These are phyloP conservation scores for Pantherophis alleghaniensis DNA, from an alignment of 2,797 vertebrate genomes.

Conservation along the genomic window DNA sequence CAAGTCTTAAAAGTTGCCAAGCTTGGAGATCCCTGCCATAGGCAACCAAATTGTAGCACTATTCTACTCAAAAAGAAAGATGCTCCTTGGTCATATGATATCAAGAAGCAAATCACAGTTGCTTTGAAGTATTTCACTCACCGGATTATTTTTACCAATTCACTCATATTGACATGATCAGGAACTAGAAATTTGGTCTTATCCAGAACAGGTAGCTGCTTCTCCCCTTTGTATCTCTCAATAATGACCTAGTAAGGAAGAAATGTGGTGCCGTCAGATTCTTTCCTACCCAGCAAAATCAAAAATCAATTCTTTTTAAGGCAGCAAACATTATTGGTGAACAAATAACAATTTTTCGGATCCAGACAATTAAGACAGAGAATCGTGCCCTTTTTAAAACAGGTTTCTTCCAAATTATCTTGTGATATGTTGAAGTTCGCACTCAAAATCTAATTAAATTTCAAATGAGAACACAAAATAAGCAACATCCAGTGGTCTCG, in stretches of 20 bases:
- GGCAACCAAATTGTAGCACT: not conserved
- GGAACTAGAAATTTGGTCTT: conserved; percentile 99
- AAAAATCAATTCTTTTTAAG: not conserved
- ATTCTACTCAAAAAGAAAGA: not conserved
- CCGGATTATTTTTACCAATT: conserved; percentile 98
- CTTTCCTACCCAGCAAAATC: not conserved
- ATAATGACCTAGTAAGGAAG: conserved; percentile 87
- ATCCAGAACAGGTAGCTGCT: conserved; percentile 94
- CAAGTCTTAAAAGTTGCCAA: not conserved
- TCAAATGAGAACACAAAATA: not conserved
- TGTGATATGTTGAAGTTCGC: not conserved
- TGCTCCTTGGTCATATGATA: not conserved
- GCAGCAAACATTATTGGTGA: not conserved
- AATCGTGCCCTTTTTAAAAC: not conserved
- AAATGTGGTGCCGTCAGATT: not conserved
- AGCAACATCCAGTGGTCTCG: not conserved
- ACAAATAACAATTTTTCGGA: not conserved
- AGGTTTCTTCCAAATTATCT: not conserved
- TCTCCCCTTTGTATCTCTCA: conserved; percentile 96
- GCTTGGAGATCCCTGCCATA: not conserved
- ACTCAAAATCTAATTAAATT: not conserved
- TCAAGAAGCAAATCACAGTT: not conserved
- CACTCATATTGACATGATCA: conserved; percentile 98
- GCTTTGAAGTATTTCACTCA: conserved; percentile 60
- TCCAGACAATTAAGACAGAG: not conserved